Evolutionary conservation across 2,113 vertebrate species (phyloP).

Genomic region (Myiozetetes cayanensis): DNA sequence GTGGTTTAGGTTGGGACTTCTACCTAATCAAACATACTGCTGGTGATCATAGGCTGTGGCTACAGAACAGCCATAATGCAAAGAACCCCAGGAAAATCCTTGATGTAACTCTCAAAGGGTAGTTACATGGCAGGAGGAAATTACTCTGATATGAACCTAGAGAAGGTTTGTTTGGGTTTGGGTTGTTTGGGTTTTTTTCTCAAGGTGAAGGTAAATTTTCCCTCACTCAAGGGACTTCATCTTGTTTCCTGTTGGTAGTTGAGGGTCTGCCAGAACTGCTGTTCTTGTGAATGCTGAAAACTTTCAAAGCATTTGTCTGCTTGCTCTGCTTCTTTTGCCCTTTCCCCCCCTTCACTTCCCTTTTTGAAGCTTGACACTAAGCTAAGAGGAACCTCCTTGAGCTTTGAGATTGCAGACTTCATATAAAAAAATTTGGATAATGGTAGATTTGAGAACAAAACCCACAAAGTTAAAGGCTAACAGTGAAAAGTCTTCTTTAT

Average conservation of each 20-base stretch:
- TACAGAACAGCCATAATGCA: background rate
- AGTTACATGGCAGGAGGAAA: background rate
- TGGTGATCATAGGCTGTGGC: background rate
- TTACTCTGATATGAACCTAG: background rate
- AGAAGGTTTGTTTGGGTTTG: background rate
- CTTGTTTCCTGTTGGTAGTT: background rate
- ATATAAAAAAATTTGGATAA: background rate
- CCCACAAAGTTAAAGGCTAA: background rate
- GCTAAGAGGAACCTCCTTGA: background rate
- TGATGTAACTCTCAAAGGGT: background rate
- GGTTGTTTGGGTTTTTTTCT: background rate
- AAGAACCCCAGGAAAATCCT: background rate
- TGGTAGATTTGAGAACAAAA: background rate
- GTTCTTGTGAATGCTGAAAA: background rate
- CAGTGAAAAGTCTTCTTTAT: background rate
- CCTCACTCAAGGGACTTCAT: background rate
- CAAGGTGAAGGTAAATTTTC: background rate
- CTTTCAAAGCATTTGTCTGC: background rate
- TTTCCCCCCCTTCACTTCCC: fast-evolving
- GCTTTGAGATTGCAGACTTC: background rate
- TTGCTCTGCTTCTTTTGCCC: background rate
- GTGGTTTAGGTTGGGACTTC: background rate
- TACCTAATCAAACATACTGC: background rate
- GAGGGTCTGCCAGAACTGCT: background rate
- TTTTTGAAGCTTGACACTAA: background rate